These are phyloP conservation scores for Trisateles emortualis DNA, from an alignment of 2,888 invertebrate genomes.

Conservation along the genomic window DNA sequence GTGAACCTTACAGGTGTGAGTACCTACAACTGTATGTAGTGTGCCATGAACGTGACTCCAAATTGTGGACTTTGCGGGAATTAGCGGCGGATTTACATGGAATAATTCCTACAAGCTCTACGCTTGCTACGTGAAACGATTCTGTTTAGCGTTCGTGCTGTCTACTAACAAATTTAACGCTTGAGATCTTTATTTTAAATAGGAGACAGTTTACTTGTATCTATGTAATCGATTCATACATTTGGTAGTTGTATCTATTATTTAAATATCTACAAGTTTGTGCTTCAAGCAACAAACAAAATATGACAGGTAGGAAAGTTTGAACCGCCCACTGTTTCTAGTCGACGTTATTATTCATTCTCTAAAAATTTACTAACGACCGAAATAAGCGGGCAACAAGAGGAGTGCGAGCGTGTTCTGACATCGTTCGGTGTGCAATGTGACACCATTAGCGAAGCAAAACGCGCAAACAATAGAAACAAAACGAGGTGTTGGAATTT, in stretches of 20 bases:
- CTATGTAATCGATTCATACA: not conserved
- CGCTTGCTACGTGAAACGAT: slow-evolving; percentile 33
- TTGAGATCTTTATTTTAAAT: slow-evolving; percentile 1
- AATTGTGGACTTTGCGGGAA: slow-evolving; percentile 76
- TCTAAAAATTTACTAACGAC: slow-evolving; percentile 59
- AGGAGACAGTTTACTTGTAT: not conserved
- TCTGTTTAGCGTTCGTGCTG: slow-evolving; percentile 17
- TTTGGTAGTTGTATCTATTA: not conserved
- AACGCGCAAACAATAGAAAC: slow-evolving; percentile 70
- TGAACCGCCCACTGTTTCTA: slow-evolving; percentile 36
- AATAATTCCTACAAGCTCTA: slow-evolving; percentile 61
- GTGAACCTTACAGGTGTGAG: slow-evolving; percentile 69
- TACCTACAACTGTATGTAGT: slow-evolving; percentile 48
- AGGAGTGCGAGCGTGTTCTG: slow-evolving; percentile 61
- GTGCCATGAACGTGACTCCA: slow-evolving; percentile 66
- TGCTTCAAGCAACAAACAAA: slow-evolving; percentile 1
- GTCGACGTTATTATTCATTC: slow-evolving; percentile 46
- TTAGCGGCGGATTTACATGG: slow-evolving; percentile 75
- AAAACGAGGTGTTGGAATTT: slow-evolving; percentile 73
- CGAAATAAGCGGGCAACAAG: slow-evolving; percentile 68
- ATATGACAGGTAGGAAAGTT: slow-evolving; percentile 19
- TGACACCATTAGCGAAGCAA: slow-evolving; percentile 80
- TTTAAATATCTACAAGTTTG: not conserved
- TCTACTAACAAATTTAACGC: slow-evolving; percentile 6
- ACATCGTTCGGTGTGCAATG: slow-evolving; percentile 77